Base-by-base conservation (phyloP, 1,140 invertebrate species). In the Sycophaga agraensis region DNA sequence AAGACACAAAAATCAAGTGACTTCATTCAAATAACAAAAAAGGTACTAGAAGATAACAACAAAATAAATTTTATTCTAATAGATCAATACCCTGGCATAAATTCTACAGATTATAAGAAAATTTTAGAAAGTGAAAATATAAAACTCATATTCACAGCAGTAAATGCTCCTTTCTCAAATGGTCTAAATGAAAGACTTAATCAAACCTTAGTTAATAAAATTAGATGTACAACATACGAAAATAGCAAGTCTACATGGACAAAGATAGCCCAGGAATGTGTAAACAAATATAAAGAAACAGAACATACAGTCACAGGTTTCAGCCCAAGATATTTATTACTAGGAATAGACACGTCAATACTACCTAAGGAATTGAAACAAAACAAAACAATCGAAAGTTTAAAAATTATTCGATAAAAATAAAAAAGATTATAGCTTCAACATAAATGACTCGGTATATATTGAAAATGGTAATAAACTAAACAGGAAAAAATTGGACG, bases 161-260 rank as follows among this genome's bases (percentile, higher is more conserved):
- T 59, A 8, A 42, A 64, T 28, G 9, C 56, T 22, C 49, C 63
- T 1, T 64, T n/a, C n/a, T n/a, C n/a, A n/a, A n/a, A n/a, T n/a
- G n/a, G n/a, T n/a, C n/a, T n/a, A n/a, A n/a, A n/a, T n/a, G n/a
- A n/a, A n/a, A n/a, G n/a, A n/a, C n/a, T n/a, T n/a, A n/a, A n/a
- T n/a, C n/a, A n/a, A n/a, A 66, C 64, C 22, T 17, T 68, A 48
- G 48, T 65, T 2, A 64, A 64, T 45, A 64, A 51, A 46, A 64
- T 61, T 24, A 45, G 59, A 61, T 61, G 55, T 31, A 45, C n/a
- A 45, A 58, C 58, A 37, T 53, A 64, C 16, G 54, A 64, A 57
- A n/a, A n/a, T n/a, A n/a, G n/a, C n/a, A 17, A 56, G 28, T 40
- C 40, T 28, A 39, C 60, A 14, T 63, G 53, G 60, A 63, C 53